Evolutionary conservation across 1,140 invertebrate genomes (phyloP).

Genomic region (Pentalonia nigronervosa): DNA sequence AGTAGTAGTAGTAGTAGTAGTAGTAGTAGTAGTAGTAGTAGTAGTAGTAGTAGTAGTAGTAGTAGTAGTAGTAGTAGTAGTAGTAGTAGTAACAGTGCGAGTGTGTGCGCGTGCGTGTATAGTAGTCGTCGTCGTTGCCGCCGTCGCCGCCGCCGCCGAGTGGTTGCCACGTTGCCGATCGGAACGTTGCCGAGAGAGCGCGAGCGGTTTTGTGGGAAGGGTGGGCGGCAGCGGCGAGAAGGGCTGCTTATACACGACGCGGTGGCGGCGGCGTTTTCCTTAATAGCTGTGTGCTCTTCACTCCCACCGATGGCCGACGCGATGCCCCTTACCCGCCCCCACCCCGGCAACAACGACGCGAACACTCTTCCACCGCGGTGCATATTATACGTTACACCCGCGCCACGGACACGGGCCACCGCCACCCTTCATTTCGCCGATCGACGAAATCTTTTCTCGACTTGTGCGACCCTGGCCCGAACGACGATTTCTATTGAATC

Average conservation of each 20-base stretch:
- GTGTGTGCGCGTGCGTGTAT: constrained; percentile 6
- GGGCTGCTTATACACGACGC: not conserved
- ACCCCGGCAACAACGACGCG: not conserved
- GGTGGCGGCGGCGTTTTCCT: constrained; percentile 12
- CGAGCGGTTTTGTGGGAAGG: not conserved
- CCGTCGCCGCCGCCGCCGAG: not conserved
- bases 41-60: not conserved
- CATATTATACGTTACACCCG: not conserved
- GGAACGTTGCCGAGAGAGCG: not conserved
- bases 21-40: constrained; percentile 4
- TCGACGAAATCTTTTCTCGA: not conserved
- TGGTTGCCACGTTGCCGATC: constrained; percentile 56
- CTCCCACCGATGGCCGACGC: not conserved
- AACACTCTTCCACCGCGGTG: not conserved
- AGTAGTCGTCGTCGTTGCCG: not conserved
- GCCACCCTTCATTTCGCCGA: not conserved
- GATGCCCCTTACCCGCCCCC: no score
- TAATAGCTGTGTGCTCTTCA: constrained; percentile 32
- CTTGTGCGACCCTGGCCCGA: not conserved
- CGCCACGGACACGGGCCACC: not conserved
- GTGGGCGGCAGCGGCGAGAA: not conserved
- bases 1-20: not conserved
- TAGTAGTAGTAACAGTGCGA: not conserved
- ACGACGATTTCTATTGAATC: not conserved
- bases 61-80: not conserved